Evolutionary conservation across 2,113 vertebrate species (phyloP).

Genomic region (Rhizomys pruinosus): DNA sequence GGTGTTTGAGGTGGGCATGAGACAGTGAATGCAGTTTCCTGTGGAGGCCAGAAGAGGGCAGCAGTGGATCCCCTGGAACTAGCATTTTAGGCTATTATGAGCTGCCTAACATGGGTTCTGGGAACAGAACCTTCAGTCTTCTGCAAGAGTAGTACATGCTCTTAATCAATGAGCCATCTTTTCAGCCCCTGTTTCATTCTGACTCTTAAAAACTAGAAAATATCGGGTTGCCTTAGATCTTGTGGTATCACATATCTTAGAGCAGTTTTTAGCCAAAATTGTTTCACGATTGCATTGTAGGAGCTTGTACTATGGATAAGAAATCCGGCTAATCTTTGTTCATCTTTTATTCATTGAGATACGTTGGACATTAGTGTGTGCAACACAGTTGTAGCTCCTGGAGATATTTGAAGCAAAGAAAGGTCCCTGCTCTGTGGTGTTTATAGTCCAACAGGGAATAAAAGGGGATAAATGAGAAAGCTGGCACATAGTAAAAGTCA

Average conservation of each 20-base stretch:
- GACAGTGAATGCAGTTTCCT: not conserved
- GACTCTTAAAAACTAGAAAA: slow-evolving; percentile 31
- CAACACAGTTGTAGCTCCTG: not conserved
- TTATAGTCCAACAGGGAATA: not conserved
- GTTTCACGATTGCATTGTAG: not conserved
- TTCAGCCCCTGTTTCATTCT: not conserved
- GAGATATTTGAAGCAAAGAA: not conserved
- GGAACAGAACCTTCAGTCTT: not conserved
- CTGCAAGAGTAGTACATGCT: not conserved
- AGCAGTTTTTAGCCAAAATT: slow-evolving; percentile 6
- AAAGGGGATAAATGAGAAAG: not conserved
- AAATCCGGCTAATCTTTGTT: not conserved
- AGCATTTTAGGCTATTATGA: not conserved
- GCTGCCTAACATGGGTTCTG: not conserved
- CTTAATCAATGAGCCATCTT: not conserved
- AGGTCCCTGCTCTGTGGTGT: not conserved
- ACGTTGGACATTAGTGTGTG: not conserved
- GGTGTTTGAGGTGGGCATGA: not conserved
- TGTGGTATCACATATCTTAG: not conserved
- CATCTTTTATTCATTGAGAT: not conserved
- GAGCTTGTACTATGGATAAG: not conserved
- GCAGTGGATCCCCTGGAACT: not conserved
- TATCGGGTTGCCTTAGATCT: not conserved
- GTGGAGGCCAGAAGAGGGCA: not conserved
- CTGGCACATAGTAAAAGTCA: not conserved